These are phyloP conservation scores for Decapterus maruadsi DNA, from an alignment of 2,797 vertebrate genomes.

Conservation along the genomic window DNA sequence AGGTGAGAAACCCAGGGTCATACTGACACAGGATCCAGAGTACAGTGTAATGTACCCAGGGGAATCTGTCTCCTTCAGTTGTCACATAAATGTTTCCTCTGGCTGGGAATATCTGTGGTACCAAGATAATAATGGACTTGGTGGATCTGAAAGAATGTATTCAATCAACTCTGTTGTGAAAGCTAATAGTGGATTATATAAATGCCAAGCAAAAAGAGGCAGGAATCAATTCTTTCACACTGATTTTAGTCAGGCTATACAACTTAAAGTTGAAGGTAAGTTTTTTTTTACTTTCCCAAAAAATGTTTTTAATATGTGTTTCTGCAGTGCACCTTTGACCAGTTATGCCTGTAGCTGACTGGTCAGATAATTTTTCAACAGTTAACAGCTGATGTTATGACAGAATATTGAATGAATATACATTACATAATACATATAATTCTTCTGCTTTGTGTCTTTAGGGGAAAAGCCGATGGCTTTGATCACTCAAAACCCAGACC, in stretches of 20 bases:
- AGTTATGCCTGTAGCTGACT: slow-evolving; percentile 46
- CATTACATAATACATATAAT: background rate
- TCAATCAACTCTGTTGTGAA: accelerated
- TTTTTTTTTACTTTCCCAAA: background rate
- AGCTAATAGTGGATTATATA: slow-evolving; percentile 10
- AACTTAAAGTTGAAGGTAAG: slow-evolving; percentile 39
- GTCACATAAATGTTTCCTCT: slow-evolving; percentile 33
- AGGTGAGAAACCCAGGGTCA: slow-evolving; percentile 38
- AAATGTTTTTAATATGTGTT: background rate
- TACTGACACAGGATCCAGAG: slow-evolving; percentile 42
- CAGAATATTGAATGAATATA: background rate
- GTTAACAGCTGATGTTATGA: background rate
- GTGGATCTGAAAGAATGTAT: accelerated
- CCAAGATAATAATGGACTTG: accelerated
- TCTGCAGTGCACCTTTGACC: slow-evolving; percentile 3
- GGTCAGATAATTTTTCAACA: slow-evolving; percentile 31
- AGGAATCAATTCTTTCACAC: accelerated
- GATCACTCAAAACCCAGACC: slow-evolving; percentile 40
- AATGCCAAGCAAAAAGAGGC: slow-evolving; percentile 47
- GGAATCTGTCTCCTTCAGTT: slow-evolving; percentile 51
- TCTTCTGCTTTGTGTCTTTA: slow-evolving; percentile 14
- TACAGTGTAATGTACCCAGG: slow-evolving; percentile 47
- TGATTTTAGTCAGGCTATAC: accelerated
- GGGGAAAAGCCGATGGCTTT: slow-evolving; percentile 35
- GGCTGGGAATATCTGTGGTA: slow-evolving; percentile 63